Evolutionary conservation across 2,888 invertebrate genomes (phyloP), one percentile per base, ranked within the genome.

Genomic region (Cepaea hortensis): DNA sequence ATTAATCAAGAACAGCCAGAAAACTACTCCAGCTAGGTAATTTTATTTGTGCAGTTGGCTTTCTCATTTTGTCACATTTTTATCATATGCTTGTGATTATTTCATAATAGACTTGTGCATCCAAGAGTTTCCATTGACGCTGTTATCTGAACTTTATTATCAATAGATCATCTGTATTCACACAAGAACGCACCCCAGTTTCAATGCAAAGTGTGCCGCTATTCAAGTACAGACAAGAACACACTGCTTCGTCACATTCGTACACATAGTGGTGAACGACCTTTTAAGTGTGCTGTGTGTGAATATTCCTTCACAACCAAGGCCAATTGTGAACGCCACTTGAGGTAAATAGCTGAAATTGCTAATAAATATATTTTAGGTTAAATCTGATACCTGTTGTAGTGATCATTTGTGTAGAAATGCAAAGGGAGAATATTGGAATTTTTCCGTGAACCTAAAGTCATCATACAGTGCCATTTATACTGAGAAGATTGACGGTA

Each of bases 281-380:
- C 98, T 0, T 98, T 97, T 93, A 98, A 98, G 94, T 99, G 98
- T 93, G 96, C 97, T 0, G 96, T 98, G n/a, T 99, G 99, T 94
- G 97, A 97, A 93, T 98, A 98, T 93, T 98, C 98, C 3, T 99
- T 99, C 94, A 98, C 98, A 55, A 98, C 98, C 0, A 98, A 98
- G 95, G 98, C 98, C 1, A 98, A 99, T 94, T 99, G 99, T 94
- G 98, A 99, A 95, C 96, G 98, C 9, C 98, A 99, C 94, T 96
- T 98, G 91, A 96, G 92, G 94, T 94, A 77, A 85, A n/a, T 1
- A 46, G 18, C 55, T 55, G 55, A 55, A 55, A 50, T 65, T 2
- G 9, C 18, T 18, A 23, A 23, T 46, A 35, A 77, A 20, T n/a
- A 48, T 75, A 20, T 73, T 11, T 75, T 46, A 6, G 72, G 9